These are phyloP conservation scores for Knipowitschia caucasica DNA, from an alignment of 2,797 vertebrate species.

Conservation along the genomic window DNA sequence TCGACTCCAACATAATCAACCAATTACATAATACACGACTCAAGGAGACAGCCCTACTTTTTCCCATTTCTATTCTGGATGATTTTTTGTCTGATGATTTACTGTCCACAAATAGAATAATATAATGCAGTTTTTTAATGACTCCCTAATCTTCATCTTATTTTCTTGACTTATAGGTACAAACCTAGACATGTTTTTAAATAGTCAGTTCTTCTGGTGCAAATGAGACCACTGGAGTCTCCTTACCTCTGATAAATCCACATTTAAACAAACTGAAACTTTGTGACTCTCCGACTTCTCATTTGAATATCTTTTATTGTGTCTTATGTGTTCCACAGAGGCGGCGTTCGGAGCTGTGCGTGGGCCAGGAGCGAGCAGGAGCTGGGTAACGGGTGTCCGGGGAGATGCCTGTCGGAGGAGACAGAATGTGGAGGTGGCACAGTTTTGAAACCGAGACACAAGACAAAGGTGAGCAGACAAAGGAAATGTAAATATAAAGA, in stretches of 20 bases:
- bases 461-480: neutral
- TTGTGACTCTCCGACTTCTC: neutral
- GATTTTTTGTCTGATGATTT: no score
- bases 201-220: neutral
- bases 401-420: conserved; percentile 57
- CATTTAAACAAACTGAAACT: neutral
- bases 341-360: conserved; percentile 17
- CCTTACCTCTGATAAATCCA: neutral
- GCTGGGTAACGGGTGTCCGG: conserved; percentile 39
- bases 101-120: no score
- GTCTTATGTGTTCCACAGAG: conserved; percentile 16
- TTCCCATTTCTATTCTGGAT: no score
- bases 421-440: neutral
- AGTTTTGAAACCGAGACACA: neutral
- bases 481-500: neutral
- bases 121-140: no score
- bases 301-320: neutral
- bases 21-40: no score
- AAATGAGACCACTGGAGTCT: neutral
- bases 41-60: no score
- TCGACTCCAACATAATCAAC: no score
- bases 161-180: no score
- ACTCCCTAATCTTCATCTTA: no score
- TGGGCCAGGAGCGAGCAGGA: conserved; percentile 38
- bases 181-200: neutral